These are phyloP conservation scores for Oreochromis spilurus DNA, from an alignment of 2,113 vertebrate genomes.

Conservation along the genomic window DNA sequence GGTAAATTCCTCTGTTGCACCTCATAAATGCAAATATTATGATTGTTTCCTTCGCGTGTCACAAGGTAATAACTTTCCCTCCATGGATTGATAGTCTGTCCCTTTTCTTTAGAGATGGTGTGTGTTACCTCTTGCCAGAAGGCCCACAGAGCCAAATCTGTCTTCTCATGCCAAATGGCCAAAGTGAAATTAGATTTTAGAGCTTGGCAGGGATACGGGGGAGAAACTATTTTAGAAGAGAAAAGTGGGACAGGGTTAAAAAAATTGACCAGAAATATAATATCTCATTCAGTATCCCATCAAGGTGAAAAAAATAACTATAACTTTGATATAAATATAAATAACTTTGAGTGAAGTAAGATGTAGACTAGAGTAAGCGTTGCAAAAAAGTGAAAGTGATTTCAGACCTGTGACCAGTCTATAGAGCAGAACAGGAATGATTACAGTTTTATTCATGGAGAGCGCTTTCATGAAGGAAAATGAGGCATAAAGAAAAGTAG, in stretches of 20 bases:
- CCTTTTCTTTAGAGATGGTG: conserved; percentile 22
- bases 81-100: conserved; percentile 19
- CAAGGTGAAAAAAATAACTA: conserved; percentile 2
- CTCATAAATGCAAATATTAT: background rate
- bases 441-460: background rate
- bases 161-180: conserved; percentile 45
- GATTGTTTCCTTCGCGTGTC: conserved; percentile 4
- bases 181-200: conserved; percentile 45
- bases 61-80: conserved; percentile 13
- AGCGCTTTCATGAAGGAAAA: background rate
- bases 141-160: conserved; percentile 22
- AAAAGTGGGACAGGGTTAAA: conserved; percentile 30
- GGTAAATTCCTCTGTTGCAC: background rate
- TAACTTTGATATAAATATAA: background rate
- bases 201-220: background rate
- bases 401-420: background rate
- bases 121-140: conserved; percentile 26
- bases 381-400: background rate
- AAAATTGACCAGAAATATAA: conserved; percentile 19
- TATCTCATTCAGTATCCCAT: background rate
- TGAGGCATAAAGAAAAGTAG: background rate
- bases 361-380: background rate
- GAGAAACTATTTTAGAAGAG: conserved; percentile 39
- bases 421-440: background rate
- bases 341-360: background rate